These are phyloP conservation scores for Microplitis deprimator DNA, from an alignment of 2,888 invertebrate species.

Conservation along the genomic window DNA sequence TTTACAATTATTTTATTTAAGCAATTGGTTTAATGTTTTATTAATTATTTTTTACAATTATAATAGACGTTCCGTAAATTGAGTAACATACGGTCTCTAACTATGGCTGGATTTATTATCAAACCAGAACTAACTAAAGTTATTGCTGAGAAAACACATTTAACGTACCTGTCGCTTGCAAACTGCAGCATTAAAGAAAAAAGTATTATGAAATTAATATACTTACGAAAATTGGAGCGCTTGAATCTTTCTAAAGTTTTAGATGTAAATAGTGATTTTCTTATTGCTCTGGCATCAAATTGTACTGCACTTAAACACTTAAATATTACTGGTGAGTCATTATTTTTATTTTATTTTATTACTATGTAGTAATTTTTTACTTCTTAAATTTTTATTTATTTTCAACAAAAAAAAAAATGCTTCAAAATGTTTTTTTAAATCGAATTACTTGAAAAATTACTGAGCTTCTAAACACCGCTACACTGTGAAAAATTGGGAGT, in stretches of 20 bases:
- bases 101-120: conserved; percentile 9
- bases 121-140: not conserved
- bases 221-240: not conserved
- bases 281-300: not conserved
- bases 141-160: not conserved
- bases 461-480: no score
- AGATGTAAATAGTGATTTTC: not conserved
- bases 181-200: conserved; percentile 8
- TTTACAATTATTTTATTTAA: not conserved
- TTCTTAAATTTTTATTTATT: no score
- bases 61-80: conserved; percentile 7
- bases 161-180: conserved; percentile 18
- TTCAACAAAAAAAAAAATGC: no score
- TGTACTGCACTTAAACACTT: not conserved
- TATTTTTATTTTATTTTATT: no score
- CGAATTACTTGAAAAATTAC: no score
- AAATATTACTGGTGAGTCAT: conserved; percentile 14
- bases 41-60: not conserved
- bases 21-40: not conserved
- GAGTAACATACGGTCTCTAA: not conserved
- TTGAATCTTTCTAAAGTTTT: conserved; percentile 18
- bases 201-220: not conserved
- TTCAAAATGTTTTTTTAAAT: no score
- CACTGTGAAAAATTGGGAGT: no score
- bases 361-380: no score